phyloP scores from a whole-genome alignment of 2,797 vertebrate species.

The Ctenopoma multispine region DNA sequence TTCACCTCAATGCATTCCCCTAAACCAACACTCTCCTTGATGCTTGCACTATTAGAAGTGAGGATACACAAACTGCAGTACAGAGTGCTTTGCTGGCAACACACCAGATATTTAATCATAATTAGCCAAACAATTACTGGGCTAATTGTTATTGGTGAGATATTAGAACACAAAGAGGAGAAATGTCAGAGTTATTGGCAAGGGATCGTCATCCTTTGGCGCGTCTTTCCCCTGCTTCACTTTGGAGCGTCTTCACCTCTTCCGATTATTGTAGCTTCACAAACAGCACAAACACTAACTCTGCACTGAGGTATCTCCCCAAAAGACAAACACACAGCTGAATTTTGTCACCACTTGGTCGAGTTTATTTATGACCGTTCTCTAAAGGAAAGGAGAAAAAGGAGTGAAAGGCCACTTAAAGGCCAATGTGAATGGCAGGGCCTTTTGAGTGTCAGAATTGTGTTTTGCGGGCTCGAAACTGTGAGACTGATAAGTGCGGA shows the following conservation, averaged over 20 bases:
- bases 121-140: constrained; percentile 83
- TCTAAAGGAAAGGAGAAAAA: constrained; percentile 54
- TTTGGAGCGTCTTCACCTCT: constrained; percentile 28
- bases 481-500: constrained; percentile 60
- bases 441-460: constrained; percentile 68
- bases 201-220: constrained; percentile 60
- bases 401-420: constrained; percentile 76
- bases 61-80: constrained; percentile 56
- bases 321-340: constrained; percentile 15
- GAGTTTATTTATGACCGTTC: constrained; percentile 38
- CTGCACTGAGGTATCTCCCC: background rate
- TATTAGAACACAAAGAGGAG: constrained; percentile 68
- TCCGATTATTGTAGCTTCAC: background rate
- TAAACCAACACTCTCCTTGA: constrained; percentile 45
- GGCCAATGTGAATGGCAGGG: constrained; percentile 73
- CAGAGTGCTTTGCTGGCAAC: constrained; percentile 75
- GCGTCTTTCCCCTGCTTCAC: constrained; percentile 35
- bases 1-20: constrained; percentile 6
- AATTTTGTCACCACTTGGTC: background rate
- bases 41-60: constrained; percentile 58
- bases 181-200: constrained; percentile 74
- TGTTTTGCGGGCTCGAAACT: constrained; percentile 46
- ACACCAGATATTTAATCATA: constrained; percentile 82
- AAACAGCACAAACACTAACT: constrained; percentile 30
- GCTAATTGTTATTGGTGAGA: constrained; percentile 85